phyloP scores from a whole-genome alignment of 2,888 invertebrate genomes.

The Agrotis ipsilon region DNA sequence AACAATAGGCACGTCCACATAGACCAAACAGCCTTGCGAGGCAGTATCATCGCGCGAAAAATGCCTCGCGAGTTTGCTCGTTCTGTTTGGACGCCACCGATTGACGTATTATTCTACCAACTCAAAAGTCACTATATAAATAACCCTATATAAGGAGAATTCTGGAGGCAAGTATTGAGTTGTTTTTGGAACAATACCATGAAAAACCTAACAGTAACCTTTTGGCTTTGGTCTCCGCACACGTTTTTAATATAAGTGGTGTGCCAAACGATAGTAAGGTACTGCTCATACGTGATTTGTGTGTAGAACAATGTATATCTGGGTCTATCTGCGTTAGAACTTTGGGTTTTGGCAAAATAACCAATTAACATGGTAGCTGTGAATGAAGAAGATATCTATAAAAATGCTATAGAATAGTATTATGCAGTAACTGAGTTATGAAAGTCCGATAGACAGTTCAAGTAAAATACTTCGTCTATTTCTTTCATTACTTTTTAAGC shows the following conservation, averaged over 20 bases:
- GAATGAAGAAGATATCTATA: not conserved
- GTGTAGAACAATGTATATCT: conserved; percentile 11
- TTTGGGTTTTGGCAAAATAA: not conserved
- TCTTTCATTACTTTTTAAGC: too few relatives aligned
- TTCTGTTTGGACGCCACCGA: too few relatives aligned
- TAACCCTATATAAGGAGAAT: too few relatives aligned
- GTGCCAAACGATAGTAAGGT: conserved; percentile 22
- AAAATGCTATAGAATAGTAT: not conserved
- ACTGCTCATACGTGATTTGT: conserved; percentile 40
- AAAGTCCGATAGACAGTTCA: too few relatives aligned
- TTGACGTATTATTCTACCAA: too few relatives aligned
- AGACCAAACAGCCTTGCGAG: too few relatives aligned
- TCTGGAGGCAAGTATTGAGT: too few relatives aligned
- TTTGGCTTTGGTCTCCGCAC: conserved; percentile 15
- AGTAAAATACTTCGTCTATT: too few relatives aligned
- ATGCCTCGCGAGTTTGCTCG: too few relatives aligned
- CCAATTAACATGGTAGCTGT: not conserved
- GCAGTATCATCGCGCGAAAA: too few relatives aligned
- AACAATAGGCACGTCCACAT: too few relatives aligned
- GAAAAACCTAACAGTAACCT: not conserved
- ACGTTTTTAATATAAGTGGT: conserved; percentile 58
- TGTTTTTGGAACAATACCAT: not conserved
- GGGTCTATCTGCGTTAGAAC: not conserved
- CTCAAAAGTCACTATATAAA: too few relatives aligned
- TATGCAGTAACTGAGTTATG: not conserved